Base-by-base conservation (phyloP, 2,888 invertebrate species). In the Amphipoea lucens region DNA sequence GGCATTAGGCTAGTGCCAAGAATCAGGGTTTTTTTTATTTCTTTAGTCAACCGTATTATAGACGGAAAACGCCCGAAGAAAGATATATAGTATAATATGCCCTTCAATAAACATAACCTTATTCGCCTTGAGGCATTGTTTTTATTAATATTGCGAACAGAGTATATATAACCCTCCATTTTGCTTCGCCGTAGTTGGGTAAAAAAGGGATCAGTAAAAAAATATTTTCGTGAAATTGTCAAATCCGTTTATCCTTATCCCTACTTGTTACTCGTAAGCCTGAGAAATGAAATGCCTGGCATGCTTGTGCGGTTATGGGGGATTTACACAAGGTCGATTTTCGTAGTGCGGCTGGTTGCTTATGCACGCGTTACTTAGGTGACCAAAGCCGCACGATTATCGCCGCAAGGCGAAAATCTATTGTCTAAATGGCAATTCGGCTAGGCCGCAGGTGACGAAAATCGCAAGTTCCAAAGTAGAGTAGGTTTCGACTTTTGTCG, bases 101-200 rank as follows among this genome's bases (percentile, higher is more conserved):
- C 29, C 20, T 54, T 40, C 9, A 20, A 54, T 57, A 74, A 62
- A 74, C 36, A 74, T 69, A 63, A 51, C n/a, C 6, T 48, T 48
- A 62, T 63, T 65, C 60, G 63, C 67, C 60, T 40, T 2, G 40
- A 65, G 71, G 29, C 14, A 62, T 67, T 66, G 29, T 68, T 72
- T 81, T 60, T 71, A 77, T 68, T 63, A 81, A 65, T 69, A 75
- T 66, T 54, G 20, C 36, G 57, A 36, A 67, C n/a, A 62, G 29
- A 78, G 23, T 36, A 42, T 57, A 23, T 48, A 1, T 29, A 29
- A 29, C 29, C 29, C 29, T 29, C 29, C 29, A 29, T 29, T 29
- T 29, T 29, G 29, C 29, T 29, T 29, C 29, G 29, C 29, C 29
- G 29, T 29, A 29, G 29, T 29, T 29, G 29, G 29, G 29, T 29